Base-by-base conservation (phyloP, 2,113 vertebrate species). In the Otolemur garnettii region DNA sequence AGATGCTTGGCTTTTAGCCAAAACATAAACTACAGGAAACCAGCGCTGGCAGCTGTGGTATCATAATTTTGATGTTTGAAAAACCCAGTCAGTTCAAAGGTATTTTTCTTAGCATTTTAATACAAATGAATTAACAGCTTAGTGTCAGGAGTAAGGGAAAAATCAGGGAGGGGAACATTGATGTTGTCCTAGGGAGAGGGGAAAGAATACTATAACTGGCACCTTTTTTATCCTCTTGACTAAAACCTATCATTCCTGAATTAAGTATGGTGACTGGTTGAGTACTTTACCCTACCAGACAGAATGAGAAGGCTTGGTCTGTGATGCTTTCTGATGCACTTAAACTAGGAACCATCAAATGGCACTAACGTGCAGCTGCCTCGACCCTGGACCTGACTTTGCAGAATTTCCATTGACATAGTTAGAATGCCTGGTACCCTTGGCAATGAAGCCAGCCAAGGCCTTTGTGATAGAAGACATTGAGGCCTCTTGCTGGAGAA, bases 11-110 rank as follows among this genome's bases (percentile, higher is more conserved):
- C 81, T 93, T 88, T 92, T 86, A 91, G n/a, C 64, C 57, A 86
- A 97, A 96, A 97, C 19, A 85, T 68, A 85, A 93, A 42, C 92
- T 88, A 71, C 6, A 79, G 74, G 69, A 94, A 95, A 75, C 24
- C 7, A 83, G 68, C 42, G n/a, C 74, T 87, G 60, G 57, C 50
- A 85, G 78, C 86, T 42, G 10, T 19, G 4, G 45, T 62, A 74
- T 42, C 82, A 59, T 79, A 77, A 95, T 93, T 95, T 87, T 94
- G 57, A 95, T 1, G 5, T 92, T 81, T 93, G 45, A 96, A 78
- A 91, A 93, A 74, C 13, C 26, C 85, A 85, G 24, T 24, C 19
- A 64, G 38, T 90, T 84, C 30, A 66, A 22, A 92, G 59, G n/a
- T 94, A 66, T 71, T 82, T 90, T 88, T 87, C 14, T 68, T 42